A percentile compares a stretch with the other conserved stretches of the same genome.
Evolutionary conservation across 2,113 vertebrate genomes (phyloP).

Genomic region (Tychaedon coryphoeus): DNA sequence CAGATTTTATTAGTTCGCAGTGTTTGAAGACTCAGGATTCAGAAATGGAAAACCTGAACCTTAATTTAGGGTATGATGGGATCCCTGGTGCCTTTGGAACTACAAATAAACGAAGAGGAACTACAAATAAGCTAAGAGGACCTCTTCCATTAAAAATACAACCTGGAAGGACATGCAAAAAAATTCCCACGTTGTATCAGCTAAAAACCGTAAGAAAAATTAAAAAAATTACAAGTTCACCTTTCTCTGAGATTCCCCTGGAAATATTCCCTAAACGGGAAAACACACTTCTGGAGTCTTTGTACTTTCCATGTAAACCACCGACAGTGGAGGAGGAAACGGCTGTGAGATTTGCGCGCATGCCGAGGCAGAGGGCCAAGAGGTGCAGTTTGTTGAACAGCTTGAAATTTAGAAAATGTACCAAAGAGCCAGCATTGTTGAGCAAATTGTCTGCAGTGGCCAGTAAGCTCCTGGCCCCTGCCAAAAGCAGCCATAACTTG

Average conservation of each 20-base stretch:
- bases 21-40: constrained; percentile 25
- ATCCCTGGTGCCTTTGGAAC: constrained; percentile 56
- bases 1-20: not conserved
- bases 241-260: not conserved
- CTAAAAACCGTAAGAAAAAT: not conserved
- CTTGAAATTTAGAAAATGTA: constrained; percentile 51
- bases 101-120: not conserved
- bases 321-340: not conserved
- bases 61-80: not conserved
- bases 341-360: not conserved
- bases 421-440: constrained; percentile 73
- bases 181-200: not conserved
- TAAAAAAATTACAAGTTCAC: not conserved
- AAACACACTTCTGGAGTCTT: not conserved
- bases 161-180: constrained; percentile 65
- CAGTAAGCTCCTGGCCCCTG: constrained; percentile 53
- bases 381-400: constrained; percentile 29
- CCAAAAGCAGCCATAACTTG: not conserved
- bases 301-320: not conserved
- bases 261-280: constrained; percentile 20
- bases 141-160: constrained; percentile 62
- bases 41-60: constrained; percentile 8
- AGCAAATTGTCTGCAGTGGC: constrained; percentile 71
- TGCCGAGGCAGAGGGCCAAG: constrained; percentile 48
- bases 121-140: not conserved